These are phyloP conservation scores for Drosophila sp. DNA, from an alignment of 1,140 invertebrate species.

Conservation along the genomic window DNA sequence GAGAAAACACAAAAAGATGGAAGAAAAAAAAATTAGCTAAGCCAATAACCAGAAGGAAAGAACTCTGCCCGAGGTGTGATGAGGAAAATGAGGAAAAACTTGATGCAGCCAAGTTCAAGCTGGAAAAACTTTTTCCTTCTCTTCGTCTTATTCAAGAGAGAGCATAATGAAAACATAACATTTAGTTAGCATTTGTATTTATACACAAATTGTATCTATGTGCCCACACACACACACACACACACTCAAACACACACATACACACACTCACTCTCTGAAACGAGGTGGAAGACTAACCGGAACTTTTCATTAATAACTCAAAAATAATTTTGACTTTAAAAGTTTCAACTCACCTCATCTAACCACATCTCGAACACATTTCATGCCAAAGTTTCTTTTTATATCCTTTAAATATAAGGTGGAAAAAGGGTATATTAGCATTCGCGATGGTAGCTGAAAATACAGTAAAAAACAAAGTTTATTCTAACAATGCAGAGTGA, in stretches of 20 bases:
- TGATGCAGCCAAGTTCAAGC: constrained; percentile 28
- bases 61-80: background rate
- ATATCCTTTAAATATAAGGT: background rate
- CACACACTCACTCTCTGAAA: background rate
- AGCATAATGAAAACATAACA: constrained; percentile 80
- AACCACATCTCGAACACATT: constrained; percentile 15
- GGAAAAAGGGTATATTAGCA: background rate
- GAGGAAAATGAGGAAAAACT: constrained; percentile 12
- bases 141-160: constrained; percentile 20
- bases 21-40: constrained; percentile 52
- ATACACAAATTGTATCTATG: constrained; percentile 30
- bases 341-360: constrained; percentile 41
- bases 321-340: constrained; percentile 75
- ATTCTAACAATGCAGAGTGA: background rate
- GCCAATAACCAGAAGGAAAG: constrained; percentile 57
- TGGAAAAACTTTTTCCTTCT: constrained; percentile 44
- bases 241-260: background rate
- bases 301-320: constrained; percentile 80
- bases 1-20: constrained; percentile 1
- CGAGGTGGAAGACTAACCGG: constrained; percentile 6
- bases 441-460: background rate
- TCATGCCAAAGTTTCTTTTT: background rate
- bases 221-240: background rate
- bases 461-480: background rate
- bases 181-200: constrained; percentile 79